A percentile compares a stretch with the other conserved stretches of the same genome.
These are phyloP conservation scores for Myopa testacea DNA, from an alignment of 2,888 invertebrate species.

Conservation along the genomic window DNA sequence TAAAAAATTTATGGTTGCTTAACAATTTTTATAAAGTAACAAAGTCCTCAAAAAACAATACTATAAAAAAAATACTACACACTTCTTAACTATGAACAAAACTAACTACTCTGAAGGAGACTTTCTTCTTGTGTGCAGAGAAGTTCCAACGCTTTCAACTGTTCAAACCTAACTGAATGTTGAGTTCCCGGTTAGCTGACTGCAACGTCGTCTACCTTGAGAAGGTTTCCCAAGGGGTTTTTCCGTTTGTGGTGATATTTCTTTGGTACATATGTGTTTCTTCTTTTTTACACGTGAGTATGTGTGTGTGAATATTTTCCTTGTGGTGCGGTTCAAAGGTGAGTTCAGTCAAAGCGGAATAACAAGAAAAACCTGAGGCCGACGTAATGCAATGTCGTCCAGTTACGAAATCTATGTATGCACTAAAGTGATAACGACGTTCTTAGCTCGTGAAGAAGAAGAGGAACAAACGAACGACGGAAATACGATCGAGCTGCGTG, in stretches of 20 bases:
- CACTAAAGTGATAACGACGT: too few relatives aligned
- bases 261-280: neutral
- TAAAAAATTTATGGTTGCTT: neutral
- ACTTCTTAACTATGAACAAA: constrained; percentile 8
- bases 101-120: constrained; percentile 42
- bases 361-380: too few relatives aligned
- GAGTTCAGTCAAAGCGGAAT: too few relatives aligned
- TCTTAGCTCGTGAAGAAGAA: too few relatives aligned
- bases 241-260: constrained; percentile 10
- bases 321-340: too few relatives aligned
- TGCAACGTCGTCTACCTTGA: neutral
- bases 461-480: too few relatives aligned
- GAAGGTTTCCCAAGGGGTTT: neutral
- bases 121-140: constrained; percentile 46
- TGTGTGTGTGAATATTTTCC: too few relatives aligned
- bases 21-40: constrained; percentile 44
- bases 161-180: constrained; percentile 61
- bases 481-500: too few relatives aligned
- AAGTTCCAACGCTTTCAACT: constrained; percentile 59
- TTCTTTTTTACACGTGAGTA: too few relatives aligned
- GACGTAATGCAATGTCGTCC: too few relatives aligned
- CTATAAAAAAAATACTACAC: constrained; percentile 16
- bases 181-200: neutral
- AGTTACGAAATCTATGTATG: too few relatives aligned
- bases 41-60: constrained; percentile 43